Evolutionary conservation across 2,113 vertebrate species (phyloP).

Genomic region (Brachyhypopomus gauderio): DNA sequence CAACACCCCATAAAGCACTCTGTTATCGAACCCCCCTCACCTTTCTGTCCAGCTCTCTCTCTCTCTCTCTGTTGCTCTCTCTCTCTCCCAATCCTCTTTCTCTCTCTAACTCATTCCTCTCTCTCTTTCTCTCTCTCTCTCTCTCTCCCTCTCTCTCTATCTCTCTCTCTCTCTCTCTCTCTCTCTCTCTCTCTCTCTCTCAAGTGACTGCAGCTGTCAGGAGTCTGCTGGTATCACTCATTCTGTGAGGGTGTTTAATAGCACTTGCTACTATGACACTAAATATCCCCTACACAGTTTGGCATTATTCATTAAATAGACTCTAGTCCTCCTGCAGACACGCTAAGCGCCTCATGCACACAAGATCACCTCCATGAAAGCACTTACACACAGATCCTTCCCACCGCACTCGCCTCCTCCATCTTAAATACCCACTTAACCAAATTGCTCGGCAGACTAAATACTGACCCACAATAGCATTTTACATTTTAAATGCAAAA

Average conservation of each 20-base stretch:
- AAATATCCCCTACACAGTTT: conserved; percentile 48
- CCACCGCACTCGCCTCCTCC: conserved; percentile 10
- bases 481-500: conserved; percentile 29
- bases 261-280: conserved; percentile 58
- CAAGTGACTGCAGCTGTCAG: conserved; percentile 52
- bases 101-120: conserved; percentile 32
- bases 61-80: conserved; percentile 42
- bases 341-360: conserved; percentile 39
- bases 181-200: conserved; percentile 44
- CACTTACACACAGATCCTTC: conserved; percentile 34
- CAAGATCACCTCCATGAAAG: conserved; percentile 40
- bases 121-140: conserved; percentile 45
- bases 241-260: conserved; percentile 55
- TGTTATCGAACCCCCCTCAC: conserved; percentile 64
- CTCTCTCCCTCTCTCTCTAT: conserved; percentile 45
- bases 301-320: conserved; percentile 54
- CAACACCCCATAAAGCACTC: conserved; percentile 55
- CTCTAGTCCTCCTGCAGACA: conserved; percentile 40
- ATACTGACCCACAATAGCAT: background rate
- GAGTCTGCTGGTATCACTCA: conserved; percentile 52
- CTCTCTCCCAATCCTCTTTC: conserved; percentile 21
- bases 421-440: conserved; percentile 46
- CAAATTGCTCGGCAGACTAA: conserved; percentile 36
- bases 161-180: conserved; percentile 43
- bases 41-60: conserved; percentile 25